Evolutionary conservation across 2,797 vertebrate genomes (phyloP).

Genomic region (Numenius phaeopus): DNA sequence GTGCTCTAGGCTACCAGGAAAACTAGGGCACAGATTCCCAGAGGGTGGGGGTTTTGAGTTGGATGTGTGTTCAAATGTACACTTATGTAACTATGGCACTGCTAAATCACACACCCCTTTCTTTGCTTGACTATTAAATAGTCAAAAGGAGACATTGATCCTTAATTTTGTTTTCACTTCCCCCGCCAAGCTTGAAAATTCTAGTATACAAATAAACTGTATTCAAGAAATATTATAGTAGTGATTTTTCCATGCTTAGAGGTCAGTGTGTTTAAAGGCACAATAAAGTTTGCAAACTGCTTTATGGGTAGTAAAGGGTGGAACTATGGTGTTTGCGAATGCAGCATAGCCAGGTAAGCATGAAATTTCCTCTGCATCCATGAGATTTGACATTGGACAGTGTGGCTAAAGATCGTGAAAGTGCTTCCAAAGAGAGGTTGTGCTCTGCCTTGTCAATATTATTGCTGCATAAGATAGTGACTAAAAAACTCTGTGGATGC

Average conservation of each 20-base stretch:
- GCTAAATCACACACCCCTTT: not conserved
- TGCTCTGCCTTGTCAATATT: not conserved
- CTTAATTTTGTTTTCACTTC: not conserved
- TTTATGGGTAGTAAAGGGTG: not conserved
- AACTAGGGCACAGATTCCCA: constrained; percentile 50
- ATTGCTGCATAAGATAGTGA: not conserved
- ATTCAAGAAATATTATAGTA: not conserved
- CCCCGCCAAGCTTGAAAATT: not conserved
- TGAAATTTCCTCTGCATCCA: not conserved
- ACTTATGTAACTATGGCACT: constrained; percentile 6
- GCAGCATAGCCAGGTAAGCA: not conserved
- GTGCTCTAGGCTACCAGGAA: constrained; percentile 14
- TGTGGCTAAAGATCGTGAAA: not conserved
- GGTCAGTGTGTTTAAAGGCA: not conserved
- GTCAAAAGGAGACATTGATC: not conserved
- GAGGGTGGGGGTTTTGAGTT: constrained; percentile 16
- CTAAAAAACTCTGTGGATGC: not conserved
- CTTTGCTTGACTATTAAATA: not conserved
- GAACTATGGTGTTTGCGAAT: not conserved
- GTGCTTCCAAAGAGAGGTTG: not conserved
- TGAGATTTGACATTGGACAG: not conserved
- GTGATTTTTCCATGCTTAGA: not conserved
- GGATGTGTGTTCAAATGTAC: not conserved
- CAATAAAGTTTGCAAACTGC: not conserved
- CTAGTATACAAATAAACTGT: not conserved